Conservation (phyloP, 1,140 invertebrate genomes). For the Atopsyche davidsoni region DNA sequence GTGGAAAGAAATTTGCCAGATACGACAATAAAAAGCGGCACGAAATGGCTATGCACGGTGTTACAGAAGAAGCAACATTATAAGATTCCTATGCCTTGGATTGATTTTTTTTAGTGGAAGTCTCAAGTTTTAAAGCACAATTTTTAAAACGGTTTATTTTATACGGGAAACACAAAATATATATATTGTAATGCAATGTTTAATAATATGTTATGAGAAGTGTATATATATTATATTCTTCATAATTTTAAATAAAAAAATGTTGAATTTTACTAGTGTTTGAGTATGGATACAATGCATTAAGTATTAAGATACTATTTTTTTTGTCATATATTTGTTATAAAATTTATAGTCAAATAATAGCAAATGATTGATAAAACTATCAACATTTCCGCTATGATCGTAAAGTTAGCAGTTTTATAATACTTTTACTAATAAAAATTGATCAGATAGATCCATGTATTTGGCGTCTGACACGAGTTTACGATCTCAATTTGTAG, state of each 20-base stretch:
- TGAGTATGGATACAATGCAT: too few species aligned
- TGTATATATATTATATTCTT: not conserved
- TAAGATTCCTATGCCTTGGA: not conserved
- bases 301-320: not conserved
- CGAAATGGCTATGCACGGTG: conserved; percentile 23
- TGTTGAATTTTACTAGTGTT: too few species aligned
- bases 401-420: too few species aligned
- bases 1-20: conserved; percentile 26
- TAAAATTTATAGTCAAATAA: not conserved
- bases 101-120: not conserved
- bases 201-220: not conserved
- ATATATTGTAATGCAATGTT: too few species aligned
- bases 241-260: too few species aligned
- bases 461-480: too few species aligned
- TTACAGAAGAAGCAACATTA: conserved; percentile 7
- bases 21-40: conserved; percentile 26
- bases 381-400: too few species aligned
- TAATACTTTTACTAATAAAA: too few species aligned
- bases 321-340: not conserved
- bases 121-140: not conserved
- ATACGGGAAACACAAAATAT: too few species aligned
- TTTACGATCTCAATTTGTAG: too few species aligned
- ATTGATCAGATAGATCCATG: too few species aligned
- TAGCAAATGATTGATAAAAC: too few species aligned
- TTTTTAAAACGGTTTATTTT: not conserved